These are phyloP conservation scores for Masticophis lateralis DNA, from an alignment of 2,797 vertebrate species.

Conservation along the genomic window DNA sequence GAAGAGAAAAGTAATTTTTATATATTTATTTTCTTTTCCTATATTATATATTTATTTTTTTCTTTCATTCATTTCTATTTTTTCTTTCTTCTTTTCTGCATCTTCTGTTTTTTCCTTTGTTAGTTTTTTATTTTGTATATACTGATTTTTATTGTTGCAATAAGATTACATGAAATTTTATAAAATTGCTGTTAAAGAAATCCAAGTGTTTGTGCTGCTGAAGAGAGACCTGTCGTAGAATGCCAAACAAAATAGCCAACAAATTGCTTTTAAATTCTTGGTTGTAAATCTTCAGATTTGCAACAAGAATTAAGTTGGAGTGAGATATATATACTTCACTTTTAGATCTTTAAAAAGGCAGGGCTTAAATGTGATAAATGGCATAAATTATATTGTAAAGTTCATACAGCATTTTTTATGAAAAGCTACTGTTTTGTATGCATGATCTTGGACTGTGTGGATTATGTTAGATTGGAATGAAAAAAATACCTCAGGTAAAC, in stretches of 20 bases:
- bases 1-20: background rate
- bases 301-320: background rate
- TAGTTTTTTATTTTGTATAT: background rate
- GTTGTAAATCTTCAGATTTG: background rate
- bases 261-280: background rate
- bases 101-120: background rate
- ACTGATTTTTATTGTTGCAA: background rate
- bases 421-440: slow-evolving; percentile 12
- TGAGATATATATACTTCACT: background rate
- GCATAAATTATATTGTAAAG: slow-evolving; percentile 17
- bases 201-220: background rate
- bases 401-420: slow-evolving; percentile 4
- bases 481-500: slow-evolving; percentile 33
- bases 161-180: background rate
- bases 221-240: background rate
- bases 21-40: background rate
- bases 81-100: background rate
- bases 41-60: background rate
- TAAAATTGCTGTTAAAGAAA: background rate
- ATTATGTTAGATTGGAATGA: background rate
- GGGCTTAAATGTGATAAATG: background rate
- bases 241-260: background rate
- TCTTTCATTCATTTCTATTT: background rate
- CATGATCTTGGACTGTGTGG: slow-evolving; percentile 10
- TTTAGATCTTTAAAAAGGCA: background rate